Base-by-base conservation (phyloP, 2,888 invertebrate species). In the Augiades crinisus region DNA sequence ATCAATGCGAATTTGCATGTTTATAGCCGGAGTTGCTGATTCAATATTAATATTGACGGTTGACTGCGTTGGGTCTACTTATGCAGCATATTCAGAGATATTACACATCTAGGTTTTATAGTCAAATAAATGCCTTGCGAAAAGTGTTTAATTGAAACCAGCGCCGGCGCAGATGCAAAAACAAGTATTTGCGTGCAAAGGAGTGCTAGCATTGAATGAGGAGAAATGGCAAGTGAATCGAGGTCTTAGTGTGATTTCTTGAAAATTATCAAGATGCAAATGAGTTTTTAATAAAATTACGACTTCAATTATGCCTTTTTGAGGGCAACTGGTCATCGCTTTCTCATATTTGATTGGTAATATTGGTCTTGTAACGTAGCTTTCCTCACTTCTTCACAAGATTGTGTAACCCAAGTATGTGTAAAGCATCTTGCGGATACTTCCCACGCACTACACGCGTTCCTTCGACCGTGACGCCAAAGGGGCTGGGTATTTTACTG, bases 391-490 rank as follows among this genome's bases (percentile, higher is more conserved):
- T 49, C 78, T 79, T 78, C 72, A 65, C 69, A 72, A 78, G 80
- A 81, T 86, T 84, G 82, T 85, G 87, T 83, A 86, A 86, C 78
- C 69, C 71, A 81, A 88, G 85, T 78, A 78, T 85, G 82, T 82
- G 80, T 75, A 75, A 72, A 76, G 66, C 63, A 68, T 75, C 71
- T 70, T 70, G 66, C 60, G 64, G 67, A 70, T 64, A 65, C 78
- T 88, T 88, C 88, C 88, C 88, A 89, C 88, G 87, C 84, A 78
- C 72, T 68, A 75, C 74, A 74, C 74, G 72, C 73, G 75, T 64
- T 75, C 77, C 78, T 71, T 77, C 75, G 75, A 80, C 78, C 87
- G 84, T 87, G 77, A 84, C 82, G 75, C 64, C 67, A 63, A 78
- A 84, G 86, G 89, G 87, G 86, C 86, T 80, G 81, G 78, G 71